Percentiles rank a stretch among this genome's conserved stretches.
phyloP scores from a whole-genome alignment of 2,888 invertebrate genomes.

The Hetaerina titia region DNA sequence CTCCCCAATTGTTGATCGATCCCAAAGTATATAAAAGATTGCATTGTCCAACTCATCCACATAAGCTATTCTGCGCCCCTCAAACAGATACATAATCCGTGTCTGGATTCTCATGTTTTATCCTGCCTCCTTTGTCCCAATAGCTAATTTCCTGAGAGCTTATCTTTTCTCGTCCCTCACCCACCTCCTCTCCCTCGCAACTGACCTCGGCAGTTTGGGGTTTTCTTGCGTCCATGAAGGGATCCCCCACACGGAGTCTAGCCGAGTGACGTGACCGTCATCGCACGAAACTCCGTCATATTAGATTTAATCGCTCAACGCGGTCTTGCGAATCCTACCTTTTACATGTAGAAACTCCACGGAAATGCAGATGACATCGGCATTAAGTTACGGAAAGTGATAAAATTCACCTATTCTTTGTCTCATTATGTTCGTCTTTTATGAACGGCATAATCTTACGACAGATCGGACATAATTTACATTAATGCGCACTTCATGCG shows the following conservation, averaged over 20 bases:
- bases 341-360: not conserved
- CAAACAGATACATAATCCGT: not conserved
- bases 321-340: not conserved
- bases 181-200: not conserved
- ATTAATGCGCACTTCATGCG: not conserved
- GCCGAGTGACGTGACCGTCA: not conserved
- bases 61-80: not conserved
- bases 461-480: not conserved
- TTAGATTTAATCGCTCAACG: not conserved
- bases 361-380: not conserved
- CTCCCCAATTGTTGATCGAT: too few species aligned
- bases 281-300: not conserved
- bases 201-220: not conserved
- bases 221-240: not conserved
- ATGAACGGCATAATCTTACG: not conserved
- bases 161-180: not conserved
- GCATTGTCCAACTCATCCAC: too few species aligned
- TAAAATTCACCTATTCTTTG: not conserved
- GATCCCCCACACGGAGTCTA: not conserved
- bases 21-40: too few species aligned
- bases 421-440: not conserved
- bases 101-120: not conserved
- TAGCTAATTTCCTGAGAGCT: not conserved
- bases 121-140: not conserved
- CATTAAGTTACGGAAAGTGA: not conserved